Conservation (phyloP, 2,888 invertebrate species). For the Andrena fulva region DNA sequence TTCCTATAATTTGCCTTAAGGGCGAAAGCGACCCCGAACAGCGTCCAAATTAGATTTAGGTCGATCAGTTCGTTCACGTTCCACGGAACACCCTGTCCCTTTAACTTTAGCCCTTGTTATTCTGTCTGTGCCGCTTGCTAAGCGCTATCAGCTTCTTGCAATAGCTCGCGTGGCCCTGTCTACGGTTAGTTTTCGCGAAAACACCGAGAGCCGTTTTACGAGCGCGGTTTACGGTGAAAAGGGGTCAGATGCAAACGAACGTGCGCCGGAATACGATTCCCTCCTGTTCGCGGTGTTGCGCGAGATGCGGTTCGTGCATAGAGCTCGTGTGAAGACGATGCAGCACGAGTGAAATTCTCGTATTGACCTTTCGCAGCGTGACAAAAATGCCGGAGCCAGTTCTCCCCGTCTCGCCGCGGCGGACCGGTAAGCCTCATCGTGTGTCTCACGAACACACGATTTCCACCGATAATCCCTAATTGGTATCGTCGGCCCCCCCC, state of each 20-base stretch:
- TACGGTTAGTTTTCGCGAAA: slow-evolving; percentile 4
- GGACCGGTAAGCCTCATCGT: slow-evolving; percentile 56
- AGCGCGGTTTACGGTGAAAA: slow-evolving; percentile 40
- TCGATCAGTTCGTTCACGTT: not conserved
- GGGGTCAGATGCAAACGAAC: slow-evolving; percentile 62
- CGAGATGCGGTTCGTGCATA: slow-evolving; percentile 68
- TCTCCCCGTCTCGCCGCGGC: slow-evolving; percentile 52
- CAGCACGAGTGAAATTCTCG: slow-evolving; percentile 83
- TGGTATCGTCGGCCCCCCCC: slow-evolving; percentile 58
- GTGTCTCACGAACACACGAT: slow-evolving; percentile 72
- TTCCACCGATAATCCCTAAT: slow-evolving; percentile 72
- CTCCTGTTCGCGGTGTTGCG: slow-evolving; percentile 60
- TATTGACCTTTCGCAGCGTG: slow-evolving; percentile 82
- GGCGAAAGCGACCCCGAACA: too few relatives aligned
- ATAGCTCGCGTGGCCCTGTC: not conserved
- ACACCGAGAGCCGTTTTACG: slow-evolving; percentile 30
- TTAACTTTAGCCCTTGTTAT: not conserved
- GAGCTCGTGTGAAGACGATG: slow-evolving; percentile 77
- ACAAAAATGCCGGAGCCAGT: slow-evolving; percentile 80
- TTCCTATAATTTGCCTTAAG: too few relatives aligned
- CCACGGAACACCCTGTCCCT: not conserved
- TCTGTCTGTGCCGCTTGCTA: not conserved
- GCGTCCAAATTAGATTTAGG: too few relatives aligned
- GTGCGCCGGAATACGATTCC: slow-evolving; percentile 58
- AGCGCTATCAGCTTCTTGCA: not conserved